Base-by-base conservation (phyloP, 1,140 invertebrate genomes). In the Leptinotarsa texana region DNA sequence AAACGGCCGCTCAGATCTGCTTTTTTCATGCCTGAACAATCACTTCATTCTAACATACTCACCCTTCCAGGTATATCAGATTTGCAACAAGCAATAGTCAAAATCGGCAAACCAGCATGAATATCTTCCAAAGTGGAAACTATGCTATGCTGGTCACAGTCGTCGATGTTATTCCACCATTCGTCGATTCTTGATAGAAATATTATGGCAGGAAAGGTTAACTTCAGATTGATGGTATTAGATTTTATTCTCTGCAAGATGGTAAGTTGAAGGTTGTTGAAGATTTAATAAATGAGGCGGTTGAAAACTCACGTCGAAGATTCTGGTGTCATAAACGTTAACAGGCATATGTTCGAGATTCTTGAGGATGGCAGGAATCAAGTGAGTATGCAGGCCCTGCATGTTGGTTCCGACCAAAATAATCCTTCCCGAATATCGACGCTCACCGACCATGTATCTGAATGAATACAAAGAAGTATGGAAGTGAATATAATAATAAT, bases 331-430 rank as follows among this genome's bases (percentile, higher is more conserved):
- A 61, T 96, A 85, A 33, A 91, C 90, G 82, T 93, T 91, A 3
- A 94, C 90, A 17, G 94, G 91, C 72, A 96, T 86, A 81, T 93
- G 92, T 85, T 97, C 95, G 81, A 97, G 87, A 27, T 88, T 87
- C 83, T 95, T 92, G 18, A 97, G 86, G 13, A 97, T 76, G 24
- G 94, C 94, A 63, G 95, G 93, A 42, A 93, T 91, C 49, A 97
- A 87, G 84, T 91, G 87, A 27, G 74, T 78, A 27, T 78, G 80
- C 11, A 84, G 74, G n/a, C 82, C 82, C 84, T 92, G 88, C 81
- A 88, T 80, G 81, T 87, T 85, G 76, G 86, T 82, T 81, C 90
- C 88, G 85, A 88, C 83, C 83, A 90, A 83, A 79, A 94, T 80
- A 77, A 93, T 79, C 78, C 89, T 86, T 61, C 92, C 91, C 69